Conservation (phyloP, 1,140 invertebrate genomes). For the Drosophila azteca region DNA sequence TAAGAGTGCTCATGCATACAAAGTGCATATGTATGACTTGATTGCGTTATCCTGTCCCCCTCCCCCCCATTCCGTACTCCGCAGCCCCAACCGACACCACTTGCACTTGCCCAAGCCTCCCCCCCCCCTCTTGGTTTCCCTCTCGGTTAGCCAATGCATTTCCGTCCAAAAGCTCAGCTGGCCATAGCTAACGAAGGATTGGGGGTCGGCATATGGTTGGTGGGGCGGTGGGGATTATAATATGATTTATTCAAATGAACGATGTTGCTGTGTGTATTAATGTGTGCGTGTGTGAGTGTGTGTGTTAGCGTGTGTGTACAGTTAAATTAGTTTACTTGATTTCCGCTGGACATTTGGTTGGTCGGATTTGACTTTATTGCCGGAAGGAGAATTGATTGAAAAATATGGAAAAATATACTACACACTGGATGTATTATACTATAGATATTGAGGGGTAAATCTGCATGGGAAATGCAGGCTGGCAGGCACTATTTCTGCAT, state of each 20-base stretch:
- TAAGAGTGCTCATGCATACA: conserved; percentile 37
- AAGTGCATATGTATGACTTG: conserved; percentile 51
- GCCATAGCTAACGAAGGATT: conserved; percentile 9
- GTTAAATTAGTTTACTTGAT: conserved; percentile 60
- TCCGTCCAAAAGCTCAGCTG: conserved; percentile 45
- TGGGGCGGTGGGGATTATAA: not conserved
- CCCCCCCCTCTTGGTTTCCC: conserved; percentile 2
- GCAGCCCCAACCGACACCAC: not conserved
- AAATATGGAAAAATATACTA: conserved; percentile 7
- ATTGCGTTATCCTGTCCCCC: conserved; percentile 40
- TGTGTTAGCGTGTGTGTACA: conserved; percentile 3
- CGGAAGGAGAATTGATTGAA: not conserved
- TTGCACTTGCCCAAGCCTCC: not conserved
- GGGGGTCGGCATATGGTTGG: not conserved
- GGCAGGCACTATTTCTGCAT: no score
- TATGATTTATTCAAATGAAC: conserved; percentile 55
- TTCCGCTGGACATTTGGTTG: conserved; percentile 43
- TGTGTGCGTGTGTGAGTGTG: not conserved
- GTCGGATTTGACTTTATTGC: conserved; percentile 24
- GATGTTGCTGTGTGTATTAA: not conserved
- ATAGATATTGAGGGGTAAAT: conserved; percentile 9
- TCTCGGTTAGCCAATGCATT: conserved; percentile 55
- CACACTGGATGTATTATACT: not conserved
- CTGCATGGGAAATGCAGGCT: not conserved
- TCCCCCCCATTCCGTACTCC: not conserved